Evolutionary conservation across 35 echinoderm and acorn worm genomes (phyloP), one percentile per base, ranked within the genome.

Genomic region (Diadema setosum): DNA sequence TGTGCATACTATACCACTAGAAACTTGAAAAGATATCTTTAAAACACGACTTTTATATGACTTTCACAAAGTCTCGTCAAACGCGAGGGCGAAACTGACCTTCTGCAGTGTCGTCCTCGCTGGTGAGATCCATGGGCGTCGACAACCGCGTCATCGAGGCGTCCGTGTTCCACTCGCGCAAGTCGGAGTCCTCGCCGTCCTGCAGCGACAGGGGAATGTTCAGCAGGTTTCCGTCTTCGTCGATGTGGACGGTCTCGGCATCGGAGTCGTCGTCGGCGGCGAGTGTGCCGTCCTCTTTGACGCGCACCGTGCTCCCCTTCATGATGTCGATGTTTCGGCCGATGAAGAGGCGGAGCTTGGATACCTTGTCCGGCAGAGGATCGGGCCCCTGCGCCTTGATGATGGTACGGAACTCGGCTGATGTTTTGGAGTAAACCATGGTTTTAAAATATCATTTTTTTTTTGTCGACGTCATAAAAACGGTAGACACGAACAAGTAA

Each of bases 221-320:
- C n/a, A 65, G 8, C 45, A 90, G 18, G 31, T 90, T 90, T 21
- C 88, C 88, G 18, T 90, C 88, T 9, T 58, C 49, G 42, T 92
- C 90, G 25, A 92, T 39, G 3, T 63, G 45, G 23, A 92, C 74
- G 3, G 83, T 61, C 59, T 92, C 90, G 12, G 90, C 90, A 33
- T 92, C 90, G 9, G 70, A 80, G 32, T 92, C 90, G 30, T 78
- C 75, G 39, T 92, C 90, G 17, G 37, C 49, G 0, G 90, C 90
- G 37, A 92, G 27, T 2, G 83, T 81, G 36, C 90, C 90, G 49
- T 92, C 90, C 17, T 39, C 52, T 46, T 86, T 92, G 21, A 92
- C 67, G 5, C 90, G 90, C 36, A 92, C 70, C 25, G n/a, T 31
- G 6, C 29, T 42, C 0, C 60, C 39, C 48, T 91, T 83, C 12